Percentiles rank a stretch among this genome's conserved stretches.
phyloP scores from a whole-genome alignment of 1,140 invertebrate genomes.

The Drosophila sechellia region DNA sequence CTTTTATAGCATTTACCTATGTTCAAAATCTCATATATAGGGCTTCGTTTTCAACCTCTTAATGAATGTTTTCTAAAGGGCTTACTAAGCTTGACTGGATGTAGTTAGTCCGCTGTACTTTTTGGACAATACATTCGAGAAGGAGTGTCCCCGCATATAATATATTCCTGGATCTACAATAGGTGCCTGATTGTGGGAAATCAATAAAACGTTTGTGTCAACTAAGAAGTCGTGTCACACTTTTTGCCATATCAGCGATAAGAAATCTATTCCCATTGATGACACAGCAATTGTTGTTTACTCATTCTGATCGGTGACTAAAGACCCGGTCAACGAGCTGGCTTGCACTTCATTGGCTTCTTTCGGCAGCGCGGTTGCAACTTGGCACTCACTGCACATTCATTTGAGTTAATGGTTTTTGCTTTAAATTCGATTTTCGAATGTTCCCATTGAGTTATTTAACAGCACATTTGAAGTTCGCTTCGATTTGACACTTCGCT shows the following conservation, averaged over 20 bases:
- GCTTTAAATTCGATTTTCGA: not conserved
- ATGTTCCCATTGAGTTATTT: not conserved
- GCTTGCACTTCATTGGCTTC: conserved; percentile 66
- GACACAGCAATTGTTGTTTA: conserved; percentile 24
- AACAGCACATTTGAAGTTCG: conserved; percentile 1
- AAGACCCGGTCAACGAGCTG: conserved; percentile 26
- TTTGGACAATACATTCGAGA: not conserved
- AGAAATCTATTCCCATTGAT: conserved; percentile 18
- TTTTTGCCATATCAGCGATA: conserved; percentile 17
- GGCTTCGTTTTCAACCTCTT: no score
- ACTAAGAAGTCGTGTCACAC: not conserved
- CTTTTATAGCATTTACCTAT: no score
- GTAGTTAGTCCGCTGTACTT: not conserved
- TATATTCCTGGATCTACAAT: not conserved
- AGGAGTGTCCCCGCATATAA: not conserved
- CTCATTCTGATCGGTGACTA: conserved; percentile 26
- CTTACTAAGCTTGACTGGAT: no score
- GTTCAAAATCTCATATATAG: no score
- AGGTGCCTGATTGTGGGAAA: not conserved
- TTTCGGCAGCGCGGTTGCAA: conserved; percentile 21
- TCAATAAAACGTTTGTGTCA: not conserved
- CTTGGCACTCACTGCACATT: conserved; percentile 18
- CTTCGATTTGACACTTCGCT: conserved; percentile 29
- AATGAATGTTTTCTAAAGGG: no score
- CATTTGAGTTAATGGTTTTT: not conserved